Percentiles rank a stretch among this genome's conserved stretches.
phyloP scores from a whole-genome alignment of 2,888 invertebrate species.

The Harpalus rubripes region DNA sequence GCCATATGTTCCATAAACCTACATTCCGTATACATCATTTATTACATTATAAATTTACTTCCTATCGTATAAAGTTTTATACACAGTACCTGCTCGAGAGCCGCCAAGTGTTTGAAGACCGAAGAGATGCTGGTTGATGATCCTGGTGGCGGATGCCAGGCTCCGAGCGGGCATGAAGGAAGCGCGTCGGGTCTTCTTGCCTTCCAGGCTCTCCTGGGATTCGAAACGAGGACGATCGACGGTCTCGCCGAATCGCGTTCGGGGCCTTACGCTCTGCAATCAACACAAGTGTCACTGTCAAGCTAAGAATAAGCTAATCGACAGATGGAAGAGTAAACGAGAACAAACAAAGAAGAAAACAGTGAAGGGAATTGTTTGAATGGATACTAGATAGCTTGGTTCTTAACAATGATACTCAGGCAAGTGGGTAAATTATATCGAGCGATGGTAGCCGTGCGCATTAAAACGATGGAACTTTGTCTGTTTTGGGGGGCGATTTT shows the following conservation, averaged over 20 bases:
- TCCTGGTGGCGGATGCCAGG: conserved; percentile 84
- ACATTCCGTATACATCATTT: no score
- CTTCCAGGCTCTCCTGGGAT: conserved; percentile 80
- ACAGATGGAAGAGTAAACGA: conserved; percentile 12
- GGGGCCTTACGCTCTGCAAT: conserved; percentile 74
- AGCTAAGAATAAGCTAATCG: neutral
- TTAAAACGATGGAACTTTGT: no score
- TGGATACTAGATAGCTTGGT: no score
- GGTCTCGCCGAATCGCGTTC: conserved; percentile 77
- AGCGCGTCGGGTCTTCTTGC: conserved; percentile 76
- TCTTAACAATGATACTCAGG: no score
- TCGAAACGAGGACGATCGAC: conserved; percentile 74
- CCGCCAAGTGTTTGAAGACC: conserved; percentile 81
- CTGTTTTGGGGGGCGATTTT: no score
- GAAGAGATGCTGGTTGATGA: conserved; percentile 87
- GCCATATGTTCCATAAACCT: no score
- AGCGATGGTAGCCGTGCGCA: no score
- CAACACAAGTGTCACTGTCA: conserved; percentile 16
- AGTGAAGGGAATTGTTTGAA: no score
- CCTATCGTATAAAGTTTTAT: no score
- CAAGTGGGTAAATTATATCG: no score
- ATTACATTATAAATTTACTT: no score
- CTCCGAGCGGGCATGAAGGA: conserved; percentile 83
- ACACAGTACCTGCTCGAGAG: conserved; percentile 75
- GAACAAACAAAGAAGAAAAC: neutral